phyloP scores from a whole-genome alignment of 1,140 invertebrate species.

The Monomorium pharaonis region DNA sequence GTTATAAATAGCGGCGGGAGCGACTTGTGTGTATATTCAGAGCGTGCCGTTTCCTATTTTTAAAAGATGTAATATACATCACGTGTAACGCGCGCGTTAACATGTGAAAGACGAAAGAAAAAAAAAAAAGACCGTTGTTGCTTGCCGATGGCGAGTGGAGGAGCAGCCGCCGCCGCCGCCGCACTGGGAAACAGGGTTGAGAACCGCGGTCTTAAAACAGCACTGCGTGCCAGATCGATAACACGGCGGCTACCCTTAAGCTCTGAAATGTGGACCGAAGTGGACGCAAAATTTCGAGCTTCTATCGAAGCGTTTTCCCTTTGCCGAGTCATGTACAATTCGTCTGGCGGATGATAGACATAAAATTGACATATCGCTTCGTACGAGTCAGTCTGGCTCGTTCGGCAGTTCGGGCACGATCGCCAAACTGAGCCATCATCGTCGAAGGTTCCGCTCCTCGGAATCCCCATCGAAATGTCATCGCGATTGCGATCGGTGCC shows the following conservation, averaged over 20 bases:
- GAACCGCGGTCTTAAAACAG: conserved; percentile 80
- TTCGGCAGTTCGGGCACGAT: background rate
- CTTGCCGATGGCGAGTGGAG: background rate
- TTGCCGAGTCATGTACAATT: background rate
- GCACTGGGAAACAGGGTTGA: conserved; percentile 72
- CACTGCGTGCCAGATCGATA: conserved; percentile 81
- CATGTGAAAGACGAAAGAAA: background rate
- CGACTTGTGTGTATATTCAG: background rate
- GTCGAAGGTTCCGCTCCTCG: background rate
- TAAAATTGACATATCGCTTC: background rate
- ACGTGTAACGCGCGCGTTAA: background rate
- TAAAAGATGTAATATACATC: background rate
- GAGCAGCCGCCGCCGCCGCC: too few relatives aligned
- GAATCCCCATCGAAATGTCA: background rate
- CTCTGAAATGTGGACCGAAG: conserved; percentile 77
- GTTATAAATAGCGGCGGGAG: background rate
- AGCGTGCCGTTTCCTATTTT: background rate
- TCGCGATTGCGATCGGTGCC: background rate
- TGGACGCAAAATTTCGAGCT: conserved; percentile 67
- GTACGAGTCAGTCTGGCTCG: background rate
- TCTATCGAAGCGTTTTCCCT: background rate
- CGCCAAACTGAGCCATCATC: background rate
- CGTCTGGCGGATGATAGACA: background rate
- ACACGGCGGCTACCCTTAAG: conserved; percentile 75
- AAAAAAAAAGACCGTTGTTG: background rate